These are phyloP conservation scores for Struthio camelus DNA, from an alignment of 2,113 vertebrate species.

Conservation along the genomic window DNA sequence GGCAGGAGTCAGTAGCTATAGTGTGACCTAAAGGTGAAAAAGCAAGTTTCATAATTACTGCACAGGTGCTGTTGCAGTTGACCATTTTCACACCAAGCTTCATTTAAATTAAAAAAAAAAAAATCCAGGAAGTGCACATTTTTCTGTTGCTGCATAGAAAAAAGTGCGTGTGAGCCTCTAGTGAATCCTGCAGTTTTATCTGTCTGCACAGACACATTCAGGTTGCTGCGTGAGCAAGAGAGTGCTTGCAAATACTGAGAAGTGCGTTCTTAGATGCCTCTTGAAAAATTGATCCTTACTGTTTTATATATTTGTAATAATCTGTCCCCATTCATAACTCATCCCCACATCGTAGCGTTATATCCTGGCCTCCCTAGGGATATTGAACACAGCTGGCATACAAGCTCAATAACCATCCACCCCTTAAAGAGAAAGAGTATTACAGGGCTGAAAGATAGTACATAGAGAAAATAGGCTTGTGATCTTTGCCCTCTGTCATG, in stretches of 20 bases:
- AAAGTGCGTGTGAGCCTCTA: not conserved
- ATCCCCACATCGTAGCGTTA: slow-evolving; percentile 44
- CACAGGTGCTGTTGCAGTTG: slow-evolving; percentile 46
- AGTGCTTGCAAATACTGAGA: not conserved
- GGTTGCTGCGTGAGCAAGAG: not conserved
- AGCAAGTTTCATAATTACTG: slow-evolving; percentile 18
- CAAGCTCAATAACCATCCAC: slow-evolving; percentile 48
- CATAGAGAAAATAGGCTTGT: not conserved
- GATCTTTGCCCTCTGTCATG: slow-evolving; percentile 61
- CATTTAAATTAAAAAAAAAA: not conserved
- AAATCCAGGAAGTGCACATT: not conserved
- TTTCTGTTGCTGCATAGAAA: not conserved
- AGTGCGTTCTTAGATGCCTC: not conserved
- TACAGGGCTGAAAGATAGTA: slow-evolving; percentile 13
- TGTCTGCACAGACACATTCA: not conserved
- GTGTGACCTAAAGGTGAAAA: slow-evolving; percentile 30
- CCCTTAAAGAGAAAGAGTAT: not conserved
- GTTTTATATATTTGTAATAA: slow-evolving; percentile 8
- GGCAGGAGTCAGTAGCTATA: slow-evolving; percentile 42
- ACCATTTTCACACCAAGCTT: slow-evolving; percentile 51
- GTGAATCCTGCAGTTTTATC: not conserved
- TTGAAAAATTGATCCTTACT: slow-evolving; percentile 2
- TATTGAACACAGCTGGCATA: slow-evolving; percentile 44
- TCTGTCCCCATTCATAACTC: slow-evolving; percentile 47
- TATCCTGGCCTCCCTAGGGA: slow-evolving; percentile 40